These are phyloP conservation scores for Sebastes schlegelii DNA, from an alignment of 2,113 vertebrate species.

Conservation along the genomic window DNA sequence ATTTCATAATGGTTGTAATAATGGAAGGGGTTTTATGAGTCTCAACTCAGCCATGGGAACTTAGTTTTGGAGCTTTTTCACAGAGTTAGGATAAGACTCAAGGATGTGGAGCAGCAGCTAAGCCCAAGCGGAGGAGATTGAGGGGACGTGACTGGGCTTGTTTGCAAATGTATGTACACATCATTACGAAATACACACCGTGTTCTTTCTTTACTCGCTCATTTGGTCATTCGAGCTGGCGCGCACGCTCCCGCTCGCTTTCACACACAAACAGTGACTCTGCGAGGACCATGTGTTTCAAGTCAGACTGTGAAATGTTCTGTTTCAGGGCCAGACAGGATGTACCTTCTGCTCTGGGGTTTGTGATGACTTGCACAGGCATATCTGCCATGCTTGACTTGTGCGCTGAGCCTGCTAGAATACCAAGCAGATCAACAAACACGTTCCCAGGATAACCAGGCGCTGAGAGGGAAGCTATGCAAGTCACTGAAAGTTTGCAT, in stretches of 20 bases:
- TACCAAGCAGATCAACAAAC: conserved; percentile 39
- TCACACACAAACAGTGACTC: not conserved
- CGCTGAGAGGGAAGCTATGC: not conserved
- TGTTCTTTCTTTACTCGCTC: not conserved
- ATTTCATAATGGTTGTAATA: conserved; percentile 60
- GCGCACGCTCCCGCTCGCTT: not conserved
- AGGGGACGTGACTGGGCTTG: not conserved
- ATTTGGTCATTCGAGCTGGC: too few species aligned
- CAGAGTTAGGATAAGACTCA: conserved; percentile 26
- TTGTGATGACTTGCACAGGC: conserved; percentile 44
- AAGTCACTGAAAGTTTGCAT: not conserved
- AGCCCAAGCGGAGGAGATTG: not conserved
- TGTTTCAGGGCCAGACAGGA: conserved; percentile 6
- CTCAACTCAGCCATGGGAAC: conserved; percentile 58
- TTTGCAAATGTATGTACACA: not conserved
- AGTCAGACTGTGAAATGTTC: conserved; percentile 28
- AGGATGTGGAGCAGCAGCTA: not conserved
- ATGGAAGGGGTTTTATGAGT: conserved; percentile 36
- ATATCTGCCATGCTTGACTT: conserved; percentile 32
- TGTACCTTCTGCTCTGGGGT: conserved; percentile 32
- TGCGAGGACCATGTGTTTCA: conserved; percentile 14
- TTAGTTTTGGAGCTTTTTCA: conserved; percentile 43
- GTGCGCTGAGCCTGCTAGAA: conserved; percentile 20
- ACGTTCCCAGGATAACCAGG: conserved; percentile 13
- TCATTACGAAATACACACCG: not conserved